These are phyloP conservation scores for Crenichthys baileyi DNA, from an alignment of 2,797 vertebrate genomes.

Conservation along the genomic window DNA sequence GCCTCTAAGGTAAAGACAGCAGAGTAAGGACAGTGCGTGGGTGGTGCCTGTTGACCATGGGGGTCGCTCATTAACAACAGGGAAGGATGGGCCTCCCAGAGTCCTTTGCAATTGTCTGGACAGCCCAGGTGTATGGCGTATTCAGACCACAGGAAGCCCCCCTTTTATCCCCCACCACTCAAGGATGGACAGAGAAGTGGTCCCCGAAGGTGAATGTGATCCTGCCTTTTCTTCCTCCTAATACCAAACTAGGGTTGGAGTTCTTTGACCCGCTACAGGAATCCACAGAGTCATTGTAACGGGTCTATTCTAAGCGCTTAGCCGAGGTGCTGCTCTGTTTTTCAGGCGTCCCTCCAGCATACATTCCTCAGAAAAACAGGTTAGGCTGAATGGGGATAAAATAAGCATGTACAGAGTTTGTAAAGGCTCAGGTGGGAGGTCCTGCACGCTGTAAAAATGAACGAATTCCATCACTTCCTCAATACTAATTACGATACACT, in stretches of 20 bases:
- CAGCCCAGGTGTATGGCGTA: slow-evolving; percentile 79
- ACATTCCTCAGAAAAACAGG: slow-evolving; percentile 48
- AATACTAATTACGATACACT: slow-evolving; percentile 82
- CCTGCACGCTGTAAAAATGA: slow-evolving; percentile 67
- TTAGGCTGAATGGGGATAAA: slow-evolving; percentile 56
- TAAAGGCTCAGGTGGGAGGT: slow-evolving; percentile 80
- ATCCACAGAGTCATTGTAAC: slow-evolving; percentile 56
- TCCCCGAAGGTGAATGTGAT: slow-evolving; percentile 65
- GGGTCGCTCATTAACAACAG: slow-evolving; percentile 78
- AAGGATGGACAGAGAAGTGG: slow-evolving; percentile 56
- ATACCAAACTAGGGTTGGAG: slow-evolving; percentile 31
- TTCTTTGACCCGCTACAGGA: slow-evolving; percentile 36
- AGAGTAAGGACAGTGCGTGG: slow-evolving; percentile 56
- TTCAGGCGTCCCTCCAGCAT: slow-evolving; percentile 34
- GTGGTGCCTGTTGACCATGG: slow-evolving; percentile 71
- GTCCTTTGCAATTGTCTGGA: slow-evolving; percentile 73
- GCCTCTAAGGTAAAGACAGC: slow-evolving; percentile 44
- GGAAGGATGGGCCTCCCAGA: slow-evolving; percentile 72
- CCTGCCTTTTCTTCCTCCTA: slow-evolving; percentile 30
- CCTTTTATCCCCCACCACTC: slow-evolving; percentile 56
- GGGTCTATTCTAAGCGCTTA: slow-evolving; percentile 36
- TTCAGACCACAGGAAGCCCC: slow-evolving; percentile 75
- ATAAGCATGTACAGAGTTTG: slow-evolving; percentile 51
- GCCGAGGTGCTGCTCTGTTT: slow-evolving; percentile 9
- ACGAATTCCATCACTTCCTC: slow-evolving; percentile 84